A percentile compares a stretch with the other conserved stretches of the same genome.
phyloP scores from a whole-genome alignment of 2,113 vertebrate genomes.

The Capra hircus region DNA sequence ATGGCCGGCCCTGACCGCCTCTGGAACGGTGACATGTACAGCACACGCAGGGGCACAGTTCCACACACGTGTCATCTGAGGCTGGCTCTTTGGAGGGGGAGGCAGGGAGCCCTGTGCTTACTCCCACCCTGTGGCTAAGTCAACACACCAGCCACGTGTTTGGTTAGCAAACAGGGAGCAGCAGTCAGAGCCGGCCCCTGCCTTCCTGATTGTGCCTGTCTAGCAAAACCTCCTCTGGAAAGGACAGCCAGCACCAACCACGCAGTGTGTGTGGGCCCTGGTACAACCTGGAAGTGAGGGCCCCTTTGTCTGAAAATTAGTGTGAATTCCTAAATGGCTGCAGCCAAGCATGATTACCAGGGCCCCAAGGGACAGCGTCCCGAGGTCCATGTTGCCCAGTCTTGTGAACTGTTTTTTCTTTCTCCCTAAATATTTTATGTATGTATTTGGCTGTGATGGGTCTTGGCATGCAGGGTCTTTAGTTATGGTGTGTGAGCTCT shows the following conservation, averaged over 20 bases:
- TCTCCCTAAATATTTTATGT: background rate
- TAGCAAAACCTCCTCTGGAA: slow-evolving; percentile 19
- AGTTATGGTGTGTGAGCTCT: background rate
- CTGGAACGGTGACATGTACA: too few relatives aligned
- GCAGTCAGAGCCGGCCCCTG: background rate
- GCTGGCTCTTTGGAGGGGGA: background rate
- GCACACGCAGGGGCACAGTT: accelerated
- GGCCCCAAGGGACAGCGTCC: background rate
- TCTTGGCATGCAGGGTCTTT: background rate
- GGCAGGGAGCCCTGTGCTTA: background rate
- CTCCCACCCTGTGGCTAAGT: slow-evolving; percentile 35
- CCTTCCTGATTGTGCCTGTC: background rate
- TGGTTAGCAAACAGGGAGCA: slow-evolving; percentile 52
- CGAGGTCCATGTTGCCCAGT: background rate
- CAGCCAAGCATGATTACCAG: background rate
- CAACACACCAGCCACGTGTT: background rate
- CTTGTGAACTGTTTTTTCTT: background rate
- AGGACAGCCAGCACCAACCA: background rate
- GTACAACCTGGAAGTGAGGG: background rate
- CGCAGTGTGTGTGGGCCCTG: background rate
- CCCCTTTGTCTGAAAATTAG: background rate
- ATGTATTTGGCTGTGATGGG: background rate
- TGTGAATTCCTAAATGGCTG: background rate
- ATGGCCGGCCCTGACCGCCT: background rate
- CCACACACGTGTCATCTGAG: accelerated